These are phyloP conservation scores for Tachystola acroxantha DNA, from an alignment of 2,888 invertebrate species.

Conservation along the genomic window DNA sequence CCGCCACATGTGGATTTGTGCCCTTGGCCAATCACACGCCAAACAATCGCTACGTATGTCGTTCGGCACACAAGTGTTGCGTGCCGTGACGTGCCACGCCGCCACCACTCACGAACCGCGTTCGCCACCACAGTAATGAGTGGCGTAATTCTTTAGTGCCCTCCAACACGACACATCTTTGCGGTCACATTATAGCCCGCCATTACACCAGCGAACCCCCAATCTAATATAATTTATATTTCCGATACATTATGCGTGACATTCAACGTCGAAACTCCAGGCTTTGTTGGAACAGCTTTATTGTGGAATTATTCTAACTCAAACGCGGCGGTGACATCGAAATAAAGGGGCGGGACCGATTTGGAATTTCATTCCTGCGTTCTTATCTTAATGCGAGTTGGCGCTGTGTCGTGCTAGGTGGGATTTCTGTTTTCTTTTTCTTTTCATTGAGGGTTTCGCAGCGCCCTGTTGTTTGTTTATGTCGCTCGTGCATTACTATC, in stretches of 20 bases:
- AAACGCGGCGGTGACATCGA: constrained; percentile 36
- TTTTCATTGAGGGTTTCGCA: constrained; percentile 15
- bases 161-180: constrained; percentile 47
- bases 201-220: constrained; percentile 45
- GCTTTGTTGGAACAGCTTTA: constrained; percentile 45
- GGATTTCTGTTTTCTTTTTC: constrained; percentile 30
- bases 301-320: constrained; percentile 39
- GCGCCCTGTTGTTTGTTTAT: constrained; percentile 11
- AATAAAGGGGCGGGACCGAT: constrained; percentile 41
- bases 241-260: constrained; percentile 57
- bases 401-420: constrained; percentile 31
- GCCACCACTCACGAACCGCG: constrained; percentile 41
- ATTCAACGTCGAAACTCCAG: constrained; percentile 35
- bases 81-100: constrained; percentile 50
- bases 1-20: neutral
- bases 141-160: constrained; percentile 56
- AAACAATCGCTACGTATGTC: constrained; percentile 14
- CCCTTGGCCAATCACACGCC: constrained; percentile 8
- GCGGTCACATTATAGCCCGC: constrained; percentile 24
- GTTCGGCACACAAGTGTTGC: constrained; percentile 17
- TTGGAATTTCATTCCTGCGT: constrained; percentile 46
- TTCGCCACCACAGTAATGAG: constrained; percentile 54
- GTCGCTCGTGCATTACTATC: constrained; percentile 11
- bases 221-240: constrained; percentile 63
- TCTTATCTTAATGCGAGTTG: constrained; percentile 47